These are phyloP conservation scores for Xiphophorus hellerii DNA, from an alignment of 2,113 vertebrate genomes.

Conservation along the genomic window DNA sequence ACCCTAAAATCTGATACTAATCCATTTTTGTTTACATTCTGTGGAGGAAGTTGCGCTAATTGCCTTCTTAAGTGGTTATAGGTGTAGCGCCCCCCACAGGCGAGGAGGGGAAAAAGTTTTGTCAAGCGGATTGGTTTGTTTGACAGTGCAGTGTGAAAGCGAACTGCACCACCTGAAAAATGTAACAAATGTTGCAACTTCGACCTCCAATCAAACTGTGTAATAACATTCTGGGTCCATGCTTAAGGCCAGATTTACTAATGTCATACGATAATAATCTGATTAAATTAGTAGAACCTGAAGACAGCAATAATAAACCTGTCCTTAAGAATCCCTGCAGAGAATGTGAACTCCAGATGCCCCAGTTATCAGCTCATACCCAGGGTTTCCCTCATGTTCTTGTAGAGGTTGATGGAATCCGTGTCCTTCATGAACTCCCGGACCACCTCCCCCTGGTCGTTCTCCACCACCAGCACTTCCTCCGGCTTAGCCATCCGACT, in stretches of 20 bases:
- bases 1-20: no score
- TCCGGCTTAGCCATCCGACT: slow-evolving; percentile 99
- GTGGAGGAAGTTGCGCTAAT: no score
- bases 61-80: no score
- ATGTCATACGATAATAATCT: not conserved
- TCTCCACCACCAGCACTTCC: slow-evolving; percentile 98
- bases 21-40: no score
- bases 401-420: slow-evolving; percentile 98
- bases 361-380: slow-evolving; percentile 77
- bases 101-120: no score
- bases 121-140: no score
- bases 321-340: not conserved
- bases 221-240: no score
- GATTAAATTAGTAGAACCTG: not conserved
- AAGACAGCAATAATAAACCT: not conserved
- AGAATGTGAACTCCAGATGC: not conserved
- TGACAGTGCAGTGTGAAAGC: no score
- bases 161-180: no score
- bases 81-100: no score
- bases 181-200: no score
- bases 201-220: no score
- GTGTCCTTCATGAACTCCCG: slow-evolving; percentile 99
- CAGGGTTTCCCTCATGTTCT: slow-evolving; percentile 98
- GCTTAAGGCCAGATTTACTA: not conserved
- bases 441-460: slow-evolving; percentile 98